These are phyloP conservation scores for Gasteruption jaculator DNA, from an alignment of 2,888 invertebrate genomes.

Conservation along the genomic window DNA sequence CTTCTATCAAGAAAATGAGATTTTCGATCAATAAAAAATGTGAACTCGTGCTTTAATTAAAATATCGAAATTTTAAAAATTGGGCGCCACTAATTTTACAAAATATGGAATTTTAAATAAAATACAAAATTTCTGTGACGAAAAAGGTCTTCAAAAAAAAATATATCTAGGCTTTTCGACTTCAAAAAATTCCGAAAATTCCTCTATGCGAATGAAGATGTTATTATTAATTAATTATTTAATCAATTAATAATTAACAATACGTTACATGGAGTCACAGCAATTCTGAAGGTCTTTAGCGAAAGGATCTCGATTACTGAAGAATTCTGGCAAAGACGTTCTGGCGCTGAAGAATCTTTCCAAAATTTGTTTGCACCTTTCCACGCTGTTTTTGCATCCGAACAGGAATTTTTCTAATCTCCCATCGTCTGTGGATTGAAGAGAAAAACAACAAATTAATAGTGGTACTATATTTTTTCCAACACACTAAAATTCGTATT, in stretches of 20 bases:
- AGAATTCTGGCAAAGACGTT: slow-evolving; percentile 46
- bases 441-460: no score
- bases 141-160: no score
- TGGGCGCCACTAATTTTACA: no score
- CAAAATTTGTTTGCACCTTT: slow-evolving; percentile 45
- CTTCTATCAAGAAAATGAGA: no score
- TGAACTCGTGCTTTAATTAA: no score
- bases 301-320: slow-evolving; percentile 43
- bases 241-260: slow-evolving; percentile 4
- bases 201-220: not conserved
- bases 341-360: slow-evolving; percentile 47
- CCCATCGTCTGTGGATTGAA: slow-evolving; percentile 43
- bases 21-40: no score
- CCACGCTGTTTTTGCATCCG: slow-evolving; percentile 49
- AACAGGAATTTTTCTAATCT: slow-evolving; percentile 46
- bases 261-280: slow-evolving; percentile 39
- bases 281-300: slow-evolving; percentile 39
- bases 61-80: no score
- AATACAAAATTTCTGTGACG: no score
- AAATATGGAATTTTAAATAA: no score
- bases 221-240: slow-evolving; percentile 2
- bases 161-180: no score
- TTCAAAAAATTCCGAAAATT: slow-evolving; percentile 1
- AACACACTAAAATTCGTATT: no score
- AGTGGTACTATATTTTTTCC: no score